Conservation (phyloP, 2,797 vertebrate genomes). For the Fundulus diaphanus region DNA sequence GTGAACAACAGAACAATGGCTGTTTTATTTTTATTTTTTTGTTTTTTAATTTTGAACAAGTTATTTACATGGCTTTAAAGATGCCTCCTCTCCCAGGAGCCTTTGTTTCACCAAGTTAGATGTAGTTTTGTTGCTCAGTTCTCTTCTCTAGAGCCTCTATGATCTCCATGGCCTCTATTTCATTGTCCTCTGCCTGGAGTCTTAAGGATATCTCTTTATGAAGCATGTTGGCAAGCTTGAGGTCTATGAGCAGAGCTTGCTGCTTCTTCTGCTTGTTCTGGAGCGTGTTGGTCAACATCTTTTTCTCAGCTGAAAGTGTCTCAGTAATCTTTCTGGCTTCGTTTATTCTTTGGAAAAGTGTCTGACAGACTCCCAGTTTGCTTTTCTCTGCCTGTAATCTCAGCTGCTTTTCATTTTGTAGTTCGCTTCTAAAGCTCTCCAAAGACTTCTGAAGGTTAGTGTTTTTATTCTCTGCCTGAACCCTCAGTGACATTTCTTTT, state of each 20-base stretch:
- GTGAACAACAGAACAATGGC: too few species aligned
- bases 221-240: not conserved
- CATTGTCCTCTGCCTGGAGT: not conserved
- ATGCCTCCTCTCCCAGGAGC: not conserved
- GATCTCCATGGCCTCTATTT: not conserved
- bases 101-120: not conserved
- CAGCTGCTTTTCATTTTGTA: not conserved
- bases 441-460: not conserved
- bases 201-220: not conserved
- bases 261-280: not conserved
- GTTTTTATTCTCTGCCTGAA: not conserved
- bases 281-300: not conserved
- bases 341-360: not conserved
- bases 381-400: not conserved
- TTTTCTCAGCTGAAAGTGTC: not conserved
- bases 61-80: not conserved
- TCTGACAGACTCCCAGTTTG: not conserved
- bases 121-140: too few species aligned
- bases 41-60: too few species aligned
- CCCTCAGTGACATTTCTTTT: not conserved
- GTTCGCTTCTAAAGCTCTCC: not conserved
- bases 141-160: not conserved
- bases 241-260: not conserved
- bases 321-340: not conserved
- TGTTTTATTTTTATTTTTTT: too few species aligned